phyloP scores from a whole-genome alignment of 2,797 vertebrate genomes.

The Leptatherina wallacei region DNA sequence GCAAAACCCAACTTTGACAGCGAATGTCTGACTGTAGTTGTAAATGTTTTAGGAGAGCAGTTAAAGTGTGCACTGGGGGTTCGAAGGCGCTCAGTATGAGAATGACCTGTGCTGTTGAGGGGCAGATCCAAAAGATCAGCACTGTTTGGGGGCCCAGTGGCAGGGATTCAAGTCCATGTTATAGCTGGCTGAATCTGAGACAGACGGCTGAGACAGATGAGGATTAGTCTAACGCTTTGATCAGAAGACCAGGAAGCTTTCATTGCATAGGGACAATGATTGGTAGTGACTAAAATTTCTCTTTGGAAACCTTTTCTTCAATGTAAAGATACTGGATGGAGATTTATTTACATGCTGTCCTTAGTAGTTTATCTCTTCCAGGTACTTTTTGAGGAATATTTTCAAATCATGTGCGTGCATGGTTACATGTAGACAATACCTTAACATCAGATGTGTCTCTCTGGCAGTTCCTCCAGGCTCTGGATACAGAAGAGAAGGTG shows the following conservation, averaged over 20 bases:
- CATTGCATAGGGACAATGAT: slow-evolving; percentile 84
- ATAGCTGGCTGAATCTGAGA: slow-evolving; percentile 77
- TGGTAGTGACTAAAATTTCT: slow-evolving; percentile 86
- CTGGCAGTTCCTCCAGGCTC: slow-evolving; percentile 97
- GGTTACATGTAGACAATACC: slow-evolving; percentile 78
- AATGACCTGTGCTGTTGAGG: slow-evolving; percentile 69
- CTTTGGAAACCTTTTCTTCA: slow-evolving; percentile 72
- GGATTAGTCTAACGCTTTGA: slow-evolving; percentile 86
- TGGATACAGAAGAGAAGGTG: slow-evolving; percentile 94
- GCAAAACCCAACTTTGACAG: slow-evolving; percentile 68
- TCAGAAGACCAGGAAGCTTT: slow-evolving; percentile 85
- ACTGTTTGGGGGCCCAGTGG: slow-evolving; percentile 66
- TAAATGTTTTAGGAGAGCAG: slow-evolving; percentile 83
- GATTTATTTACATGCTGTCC: slow-evolving; percentile 46
- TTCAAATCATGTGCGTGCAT: slow-evolving; percentile 9
- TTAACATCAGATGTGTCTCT: slow-evolving; percentile 98
- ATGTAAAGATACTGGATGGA: slow-evolving; percentile 41
- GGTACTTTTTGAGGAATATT: slow-evolving; percentile 8
- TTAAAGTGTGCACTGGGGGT: slow-evolving; percentile 72
- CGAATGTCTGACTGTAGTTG: slow-evolving; percentile 77
- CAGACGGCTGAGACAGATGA: slow-evolving; percentile 75
- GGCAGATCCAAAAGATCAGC: slow-evolving; percentile 59
- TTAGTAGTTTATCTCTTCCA: slow-evolving; percentile 41
- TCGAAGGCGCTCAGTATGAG: slow-evolving; percentile 61
- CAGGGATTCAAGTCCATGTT: slow-evolving; percentile 87